These are phyloP conservation scores for Neelides sp. DNA, from an alignment of 1,140 invertebrate species.

Conservation along the genomic window DNA sequence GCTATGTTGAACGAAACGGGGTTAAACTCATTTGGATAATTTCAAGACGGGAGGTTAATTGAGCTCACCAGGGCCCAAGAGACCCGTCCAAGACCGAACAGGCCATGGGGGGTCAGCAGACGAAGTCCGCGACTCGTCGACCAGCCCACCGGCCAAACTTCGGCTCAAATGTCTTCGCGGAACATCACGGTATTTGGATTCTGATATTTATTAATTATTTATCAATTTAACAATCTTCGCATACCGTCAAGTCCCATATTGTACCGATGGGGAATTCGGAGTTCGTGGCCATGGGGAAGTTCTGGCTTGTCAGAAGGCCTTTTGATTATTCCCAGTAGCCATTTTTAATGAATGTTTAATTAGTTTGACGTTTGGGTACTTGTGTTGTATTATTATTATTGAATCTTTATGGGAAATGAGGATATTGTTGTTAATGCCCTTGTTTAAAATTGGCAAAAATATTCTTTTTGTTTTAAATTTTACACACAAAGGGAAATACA, in stretches of 20 bases:
- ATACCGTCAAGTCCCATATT: too few species aligned
- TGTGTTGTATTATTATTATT: too few species aligned
- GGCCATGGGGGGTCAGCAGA: conserved; percentile 74
- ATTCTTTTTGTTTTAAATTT: conserved; percentile 3
- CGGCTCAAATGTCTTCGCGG: conserved; percentile 76
- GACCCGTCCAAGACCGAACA: too few species aligned
- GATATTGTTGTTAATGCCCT: conserved; percentile 7
- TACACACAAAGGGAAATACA: background rate
- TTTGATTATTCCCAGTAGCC: background rate
- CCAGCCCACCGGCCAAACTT: conserved; percentile 57
- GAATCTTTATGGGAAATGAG: too few species aligned
- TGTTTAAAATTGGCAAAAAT: background rate
- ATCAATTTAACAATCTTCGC: conserved; percentile 3
- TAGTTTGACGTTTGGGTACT: too few species aligned
- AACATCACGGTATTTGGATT: conserved; percentile 62
- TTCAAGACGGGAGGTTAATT: too few species aligned
- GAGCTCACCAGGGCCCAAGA: too few species aligned
- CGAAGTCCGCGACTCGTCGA: conserved; percentile 59
- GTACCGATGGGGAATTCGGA: too few species aligned
- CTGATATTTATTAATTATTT: background rate
- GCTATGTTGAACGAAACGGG: too few species aligned
- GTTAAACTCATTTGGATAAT: too few species aligned
- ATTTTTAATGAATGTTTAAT: background rate
- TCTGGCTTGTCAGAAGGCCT: background rate
- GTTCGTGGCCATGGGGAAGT: too few species aligned